Evolutionary conservation across 2,113 vertebrate genomes (phyloP).

Genomic region (Ciconia stormi): DNA sequence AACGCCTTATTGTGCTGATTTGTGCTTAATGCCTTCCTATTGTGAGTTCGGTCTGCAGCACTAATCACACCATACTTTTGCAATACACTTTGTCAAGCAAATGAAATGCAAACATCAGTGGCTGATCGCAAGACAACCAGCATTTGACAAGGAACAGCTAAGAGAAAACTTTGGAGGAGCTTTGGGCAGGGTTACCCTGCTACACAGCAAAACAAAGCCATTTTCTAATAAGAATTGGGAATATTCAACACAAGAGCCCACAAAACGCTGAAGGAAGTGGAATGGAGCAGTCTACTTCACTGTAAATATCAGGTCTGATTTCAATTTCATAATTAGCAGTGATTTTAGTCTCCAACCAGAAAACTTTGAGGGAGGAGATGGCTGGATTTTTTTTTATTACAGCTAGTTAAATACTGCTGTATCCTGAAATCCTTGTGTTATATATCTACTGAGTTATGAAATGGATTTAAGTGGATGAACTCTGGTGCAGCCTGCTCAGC

Average conservation of each 20-base stretch:
- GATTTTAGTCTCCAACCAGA: slow-evolving; percentile 48
- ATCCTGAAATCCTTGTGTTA: slow-evolving; percentile 60
- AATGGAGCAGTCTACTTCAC: neutral
- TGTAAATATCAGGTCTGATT: neutral
- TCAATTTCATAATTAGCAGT: slow-evolving; percentile 46
- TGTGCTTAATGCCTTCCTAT: neutral
- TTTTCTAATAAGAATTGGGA: neutral
- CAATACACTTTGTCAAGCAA: neutral
- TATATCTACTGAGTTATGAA: slow-evolving; percentile 72
- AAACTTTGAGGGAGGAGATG: neutral
- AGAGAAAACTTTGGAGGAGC: neutral
- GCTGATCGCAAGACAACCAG: neutral
- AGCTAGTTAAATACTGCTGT: slow-evolving; percentile 11
- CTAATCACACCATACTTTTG: neutral
- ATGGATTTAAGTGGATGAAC: slow-evolving; percentile 75
- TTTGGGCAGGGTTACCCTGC: neutral
- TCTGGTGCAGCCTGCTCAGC: slow-evolving; percentile 74
- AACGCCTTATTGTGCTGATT: fast-evolving
- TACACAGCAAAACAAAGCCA: neutral
- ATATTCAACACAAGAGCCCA: neutral
- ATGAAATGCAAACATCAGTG: neutral
- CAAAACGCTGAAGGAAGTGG: neutral
- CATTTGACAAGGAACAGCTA: neutral
- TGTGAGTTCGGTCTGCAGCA: too few relatives aligned
- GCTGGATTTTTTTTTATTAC: neutral